Conservation (phyloP, 1,140 invertebrate genomes). For the Ganaspis sp. region DNA sequence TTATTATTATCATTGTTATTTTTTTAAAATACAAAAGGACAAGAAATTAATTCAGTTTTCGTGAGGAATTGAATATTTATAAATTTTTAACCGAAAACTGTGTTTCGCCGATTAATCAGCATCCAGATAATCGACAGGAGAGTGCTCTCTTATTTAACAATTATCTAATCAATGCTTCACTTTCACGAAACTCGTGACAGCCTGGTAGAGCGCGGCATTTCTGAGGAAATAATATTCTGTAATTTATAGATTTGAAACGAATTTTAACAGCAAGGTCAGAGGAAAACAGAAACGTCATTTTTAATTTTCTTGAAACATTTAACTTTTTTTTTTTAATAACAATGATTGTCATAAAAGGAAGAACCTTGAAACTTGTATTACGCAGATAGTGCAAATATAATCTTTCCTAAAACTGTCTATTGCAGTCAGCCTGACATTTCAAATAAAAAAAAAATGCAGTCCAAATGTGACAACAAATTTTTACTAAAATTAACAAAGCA, state of each 20-base stretch:
- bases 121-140: constrained; percentile 21
- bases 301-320: neutral
- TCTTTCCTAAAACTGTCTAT: neutral
- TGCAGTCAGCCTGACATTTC: too few species aligned
- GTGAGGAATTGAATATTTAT: too few species aligned
- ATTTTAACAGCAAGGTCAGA: neutral
- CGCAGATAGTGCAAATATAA: neutral
- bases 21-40: too few species aligned
- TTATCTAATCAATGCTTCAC: constrained; percentile 60
- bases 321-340: neutral
- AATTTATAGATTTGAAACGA: constrained; percentile 2
- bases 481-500: too few species aligned
- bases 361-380: neutral
- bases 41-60: too few species aligned
- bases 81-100: too few species aligned
- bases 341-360: constrained; percentile 1
- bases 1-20: too few species aligned
- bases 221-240: neutral
- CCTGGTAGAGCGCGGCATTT: neutral
- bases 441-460: neutral
- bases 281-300: constrained; percentile 1
- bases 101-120: constrained; percentile 12
- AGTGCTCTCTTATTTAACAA: constrained; percentile 59
- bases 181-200: constrained; percentile 46
- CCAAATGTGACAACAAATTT: too few species aligned